These are phyloP conservation scores for Leptobrachium ailaonicum DNA, from an alignment of 2,113 vertebrate genomes.

Conservation along the genomic window DNA sequence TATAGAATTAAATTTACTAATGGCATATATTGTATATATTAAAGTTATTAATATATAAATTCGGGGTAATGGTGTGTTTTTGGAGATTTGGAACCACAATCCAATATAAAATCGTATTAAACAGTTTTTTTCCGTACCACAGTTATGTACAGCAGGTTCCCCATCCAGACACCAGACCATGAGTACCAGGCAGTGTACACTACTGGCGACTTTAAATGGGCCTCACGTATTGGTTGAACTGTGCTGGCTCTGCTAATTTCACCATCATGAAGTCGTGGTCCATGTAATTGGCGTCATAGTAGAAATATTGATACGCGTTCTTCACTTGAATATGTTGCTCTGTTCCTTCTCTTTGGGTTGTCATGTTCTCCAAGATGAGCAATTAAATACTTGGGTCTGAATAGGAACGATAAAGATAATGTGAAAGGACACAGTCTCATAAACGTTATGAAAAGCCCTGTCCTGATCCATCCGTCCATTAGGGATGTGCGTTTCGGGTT, in stretches of 20 bases:
- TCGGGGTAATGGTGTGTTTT: too few species aligned
- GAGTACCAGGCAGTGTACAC: slow-evolving; percentile 18
- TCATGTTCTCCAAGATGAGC: slow-evolving; percentile 52
- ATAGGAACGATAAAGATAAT: not conserved
- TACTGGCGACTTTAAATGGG: slow-evolving; percentile 40
- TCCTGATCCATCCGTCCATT: too few species aligned
- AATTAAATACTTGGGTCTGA: slow-evolving; percentile 36
- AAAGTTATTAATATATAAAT: too few species aligned
- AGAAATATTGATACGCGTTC: slow-evolving; percentile 29
- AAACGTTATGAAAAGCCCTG: too few species aligned
- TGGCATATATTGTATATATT: too few species aligned
- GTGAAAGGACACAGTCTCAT: too few species aligned
- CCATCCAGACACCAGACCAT: slow-evolving; percentile 52
- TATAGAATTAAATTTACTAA: too few species aligned
- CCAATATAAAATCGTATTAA: too few species aligned
- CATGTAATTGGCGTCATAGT: not conserved
- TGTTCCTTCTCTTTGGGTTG: slow-evolving; percentile 26
- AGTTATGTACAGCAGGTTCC: slow-evolving; percentile 53
- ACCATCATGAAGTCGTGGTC: slow-evolving; percentile 55
- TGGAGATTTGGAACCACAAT: too few species aligned
- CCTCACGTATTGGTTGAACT: slow-evolving; percentile 36
- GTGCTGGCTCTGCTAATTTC: slow-evolving; percentile 43
- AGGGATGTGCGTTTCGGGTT: too few species aligned
- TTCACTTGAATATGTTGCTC: slow-evolving; percentile 51
- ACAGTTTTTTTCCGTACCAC: slow-evolving; percentile 48